Conservation (phyloP, 1,140 invertebrate genomes). For the Calliphora vicina region DNA sequence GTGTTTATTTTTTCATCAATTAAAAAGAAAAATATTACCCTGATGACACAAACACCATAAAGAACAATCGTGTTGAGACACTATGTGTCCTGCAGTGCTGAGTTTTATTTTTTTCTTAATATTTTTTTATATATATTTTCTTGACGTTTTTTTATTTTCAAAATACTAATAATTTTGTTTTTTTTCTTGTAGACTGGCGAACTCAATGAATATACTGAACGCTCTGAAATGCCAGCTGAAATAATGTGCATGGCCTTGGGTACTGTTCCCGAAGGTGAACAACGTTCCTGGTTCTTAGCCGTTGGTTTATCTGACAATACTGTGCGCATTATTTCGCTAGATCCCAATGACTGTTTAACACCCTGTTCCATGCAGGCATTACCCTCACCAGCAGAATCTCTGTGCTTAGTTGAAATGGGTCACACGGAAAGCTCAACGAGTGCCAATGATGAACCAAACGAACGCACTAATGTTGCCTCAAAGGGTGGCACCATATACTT, state of each 20-base stretch:
- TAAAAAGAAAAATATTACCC: conserved; percentile 1
- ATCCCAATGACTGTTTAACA: conserved; percentile 92
- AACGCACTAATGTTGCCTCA: conserved; percentile 51
- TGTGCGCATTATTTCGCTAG: conserved; percentile 96
- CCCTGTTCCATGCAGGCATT: conserved; percentile 95
- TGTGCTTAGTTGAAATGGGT: conserved; percentile 93
- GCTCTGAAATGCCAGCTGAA: conserved; percentile 95
- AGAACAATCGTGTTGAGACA: conserved; percentile 63
- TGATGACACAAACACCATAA: conserved; percentile 61
- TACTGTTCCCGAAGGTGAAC: conserved; percentile 93
- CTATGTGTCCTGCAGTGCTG: conserved; percentile 64
- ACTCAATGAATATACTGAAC: conserved; percentile 97
- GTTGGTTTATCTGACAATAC: conserved; percentile 97
- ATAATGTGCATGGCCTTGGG: conserved; percentile 99
- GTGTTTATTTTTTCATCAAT: too few relatives aligned
- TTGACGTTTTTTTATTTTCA: conserved; percentile 36
- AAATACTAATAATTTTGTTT: conserved; percentile 31
- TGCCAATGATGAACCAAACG: conserved; percentile 65
- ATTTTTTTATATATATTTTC: conserved; percentile 17
- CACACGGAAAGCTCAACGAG: conserved; percentile 65
- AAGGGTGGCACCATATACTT: conserved; percentile 85
- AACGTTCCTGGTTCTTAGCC: conserved; percentile 94
- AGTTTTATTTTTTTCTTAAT: conserved; percentile 39
- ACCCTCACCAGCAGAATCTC: conserved; percentile 94
- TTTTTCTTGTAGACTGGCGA: conserved; percentile 84